A percentile compares a stretch with the other conserved stretches of the same genome.
These are phyloP conservation scores for Setipinna tenuifilis DNA, from an alignment of 2,797 vertebrate genomes.

Conservation along the genomic window DNA sequence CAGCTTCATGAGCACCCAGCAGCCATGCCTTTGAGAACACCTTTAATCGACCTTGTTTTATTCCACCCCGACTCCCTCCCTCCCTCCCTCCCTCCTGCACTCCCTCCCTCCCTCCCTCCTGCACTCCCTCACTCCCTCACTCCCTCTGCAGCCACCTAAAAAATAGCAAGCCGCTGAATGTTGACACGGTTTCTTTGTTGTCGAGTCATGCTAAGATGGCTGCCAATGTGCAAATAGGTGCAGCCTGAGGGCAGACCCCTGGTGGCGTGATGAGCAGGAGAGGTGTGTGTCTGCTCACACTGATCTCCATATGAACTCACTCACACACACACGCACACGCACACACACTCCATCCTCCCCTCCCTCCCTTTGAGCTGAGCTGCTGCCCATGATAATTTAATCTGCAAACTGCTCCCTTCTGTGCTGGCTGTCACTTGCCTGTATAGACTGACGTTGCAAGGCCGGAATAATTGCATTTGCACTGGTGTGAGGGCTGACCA, in stretches of 20 bases:
- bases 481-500: conserved; percentile 31
- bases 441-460: conserved; percentile 76
- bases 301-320: conserved; percentile 44
- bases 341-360: conserved; percentile 24
- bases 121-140: neutral
- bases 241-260: neutral
- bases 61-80: neutral
- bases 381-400: conserved; percentile 75
- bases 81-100: neutral
- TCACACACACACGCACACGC: conserved; percentile 36
- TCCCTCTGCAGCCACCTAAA: neutral
- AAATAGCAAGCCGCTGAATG: neutral
- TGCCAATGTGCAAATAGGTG: conserved; percentile 1
- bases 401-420: conserved; percentile 67
- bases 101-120: too few species aligned
- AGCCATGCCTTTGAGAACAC: neutral
- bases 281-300: conserved; percentile 5
- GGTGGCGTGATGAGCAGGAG: conserved; percentile 5
- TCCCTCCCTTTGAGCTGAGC: conserved; percentile 42
- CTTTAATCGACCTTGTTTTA: conserved; percentile 15
- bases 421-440: conserved; percentile 72
- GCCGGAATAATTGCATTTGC: conserved; percentile 77
- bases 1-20: neutral
- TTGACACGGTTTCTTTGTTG: neutral
- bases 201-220: conserved; percentile 17